Conservation (phyloP, 1,140 invertebrate genomes). For the Aphidius ervi region DNA sequence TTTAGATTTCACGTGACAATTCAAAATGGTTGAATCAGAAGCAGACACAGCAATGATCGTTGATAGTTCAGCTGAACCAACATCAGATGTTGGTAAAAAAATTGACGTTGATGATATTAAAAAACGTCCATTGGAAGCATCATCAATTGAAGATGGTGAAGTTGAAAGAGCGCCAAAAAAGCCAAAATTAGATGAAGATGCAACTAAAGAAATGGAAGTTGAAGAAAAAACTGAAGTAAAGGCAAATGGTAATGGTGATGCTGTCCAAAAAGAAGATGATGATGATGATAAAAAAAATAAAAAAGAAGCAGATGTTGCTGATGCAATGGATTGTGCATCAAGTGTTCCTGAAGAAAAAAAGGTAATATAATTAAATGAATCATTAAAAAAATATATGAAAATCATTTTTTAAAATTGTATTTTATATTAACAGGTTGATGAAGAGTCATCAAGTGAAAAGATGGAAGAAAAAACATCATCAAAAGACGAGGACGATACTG, state of each 20-base stretch:
- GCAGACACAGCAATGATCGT: not conserved
- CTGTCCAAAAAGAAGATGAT: not conserved
- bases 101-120: conserved; percentile 5
- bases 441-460: conserved; percentile 2
- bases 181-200: not conserved
- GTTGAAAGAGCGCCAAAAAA: not conserved
- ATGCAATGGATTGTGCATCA: no score
- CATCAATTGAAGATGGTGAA: not conserved
- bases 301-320: no score
- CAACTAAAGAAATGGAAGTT: not conserved
- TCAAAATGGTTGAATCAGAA: conserved; percentile 4
- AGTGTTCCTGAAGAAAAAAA: no score
- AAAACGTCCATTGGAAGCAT: not conserved
- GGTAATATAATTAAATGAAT: no score
- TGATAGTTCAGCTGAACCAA: not conserved
- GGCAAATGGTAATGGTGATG: not conserved
- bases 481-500: not conserved
- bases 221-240: not conserved
- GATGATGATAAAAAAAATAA: no score
- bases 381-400: not conserved
- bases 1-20: no score
- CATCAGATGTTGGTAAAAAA: not conserved
- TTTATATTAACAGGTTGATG: not conserved
- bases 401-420: not conserved
- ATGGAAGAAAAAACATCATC: not conserved